Base-by-base conservation (phyloP, 2,888 invertebrate genomes). In the Seira sanloemensis region DNA sequence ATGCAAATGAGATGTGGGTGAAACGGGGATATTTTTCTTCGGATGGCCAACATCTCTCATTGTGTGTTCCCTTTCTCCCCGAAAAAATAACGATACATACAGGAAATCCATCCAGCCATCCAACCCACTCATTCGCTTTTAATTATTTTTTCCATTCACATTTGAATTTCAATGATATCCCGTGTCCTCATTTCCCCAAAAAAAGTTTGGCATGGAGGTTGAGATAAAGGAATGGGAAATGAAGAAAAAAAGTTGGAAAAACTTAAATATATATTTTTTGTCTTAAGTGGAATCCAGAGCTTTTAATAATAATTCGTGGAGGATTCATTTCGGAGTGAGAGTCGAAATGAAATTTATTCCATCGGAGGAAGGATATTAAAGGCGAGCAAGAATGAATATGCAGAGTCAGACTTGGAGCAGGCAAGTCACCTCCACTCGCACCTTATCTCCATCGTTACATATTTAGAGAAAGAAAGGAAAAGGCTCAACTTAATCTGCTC, bases 1-100 rank as follows among this genome's bases (percentile, higher is more conserved):
- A 89, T 89, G 89, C 88, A 89, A 89, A 89, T 89, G 89, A 89
- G 82, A 81, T 81, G 78, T 83, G 87, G 79, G 84, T 71, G 78
- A 86, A 84, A 50, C 74, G 79, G 88, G 86, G 87, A 86, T 50
- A 18, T 50, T 50, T 50, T 16, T 50, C 12, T 37, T n/a, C n/a
- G n/a, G n/a, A n/a, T n/a, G n/a, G n/a, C n/a, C n/a, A n/a, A n/a
- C n/a, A n/a, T n/a, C n/a, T n/a, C n/a, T n/a, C n/a, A n/a, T n/a
- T n/a, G n/a, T n/a, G n/a, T n/a, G n/a, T n/a, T n/a, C n/a, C n/a
- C n/a, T n/a, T n/a, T n/a, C n/a, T n/a, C n/a, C n/a, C n/a, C n/a
- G n/a, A n/a, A n/a, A n/a, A n/a, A n/a, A n/a, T n/a, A n/a, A n/a
- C n/a, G n/a, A n/a, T n/a, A n/a, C n/a, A n/a, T n/a, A n/a, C n/a